Percentiles rank a stretch among this genome's conserved stretches.
These are phyloP conservation scores for Eudemis profundana DNA, from an alignment of 2,888 invertebrate species.

Conservation along the genomic window DNA sequence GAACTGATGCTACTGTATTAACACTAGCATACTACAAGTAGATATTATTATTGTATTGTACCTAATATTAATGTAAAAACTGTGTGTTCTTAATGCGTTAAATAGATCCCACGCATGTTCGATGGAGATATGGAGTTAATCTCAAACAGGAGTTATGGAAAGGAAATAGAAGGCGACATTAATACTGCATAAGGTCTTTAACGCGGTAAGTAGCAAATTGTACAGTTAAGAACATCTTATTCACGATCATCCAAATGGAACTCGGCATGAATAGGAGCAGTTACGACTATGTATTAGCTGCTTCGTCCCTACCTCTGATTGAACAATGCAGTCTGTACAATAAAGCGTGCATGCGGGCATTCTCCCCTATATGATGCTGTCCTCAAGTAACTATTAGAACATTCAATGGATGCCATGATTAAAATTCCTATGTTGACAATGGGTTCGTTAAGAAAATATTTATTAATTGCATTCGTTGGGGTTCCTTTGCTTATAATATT, in stretches of 20 bases:
- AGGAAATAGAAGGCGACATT: slow-evolving; percentile 7
- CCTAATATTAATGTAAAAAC: background rate
- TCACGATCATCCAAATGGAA: slow-evolving; percentile 50
- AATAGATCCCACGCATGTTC: background rate
- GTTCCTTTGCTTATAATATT: slow-evolving; percentile 4
- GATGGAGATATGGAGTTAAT: slow-evolving; percentile 1
- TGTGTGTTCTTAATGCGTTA: background rate
- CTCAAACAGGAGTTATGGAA: background rate
- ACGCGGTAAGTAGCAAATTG: slow-evolving; percentile 21
- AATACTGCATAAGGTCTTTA: slow-evolving; percentile 15
- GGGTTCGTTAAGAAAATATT: slow-evolving; percentile 2
- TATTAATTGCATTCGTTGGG: slow-evolving; percentile 10
- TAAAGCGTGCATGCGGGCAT: slow-evolving; percentile 58
- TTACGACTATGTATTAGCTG: slow-evolving; percentile 51
- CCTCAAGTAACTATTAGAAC: slow-evolving; percentile 32
- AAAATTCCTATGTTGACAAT: slow-evolving; percentile 26
- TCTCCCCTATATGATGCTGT: slow-evolving; percentile 49
- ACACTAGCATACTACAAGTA: no score
- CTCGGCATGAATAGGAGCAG: slow-evolving; percentile 52
- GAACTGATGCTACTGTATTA: no score
- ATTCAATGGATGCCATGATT: slow-evolving; percentile 49
- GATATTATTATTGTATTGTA: no score
- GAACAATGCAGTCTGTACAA: slow-evolving; percentile 57
- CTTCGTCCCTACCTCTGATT: slow-evolving; percentile 56
- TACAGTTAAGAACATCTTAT: slow-evolving; percentile 25